Evolutionary conservation across 2,113 vertebrate species (phyloP), one percentile per base, ranked within the genome.

Genomic region (Heterotis niloticus): DNA sequence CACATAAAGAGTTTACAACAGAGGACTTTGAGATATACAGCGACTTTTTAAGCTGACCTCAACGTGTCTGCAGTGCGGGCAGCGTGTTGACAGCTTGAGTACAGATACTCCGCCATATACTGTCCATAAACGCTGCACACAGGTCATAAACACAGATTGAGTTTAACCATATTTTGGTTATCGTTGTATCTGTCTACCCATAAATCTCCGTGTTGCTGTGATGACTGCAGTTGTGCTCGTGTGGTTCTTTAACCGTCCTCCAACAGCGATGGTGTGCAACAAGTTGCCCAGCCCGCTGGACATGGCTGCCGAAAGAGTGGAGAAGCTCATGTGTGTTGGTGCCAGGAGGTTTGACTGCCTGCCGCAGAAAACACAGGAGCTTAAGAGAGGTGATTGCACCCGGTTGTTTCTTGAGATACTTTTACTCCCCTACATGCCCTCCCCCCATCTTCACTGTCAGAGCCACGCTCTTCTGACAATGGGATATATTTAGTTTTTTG

Each of bases 251-350:
- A 89, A 85, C 87, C 1, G 0, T 52, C n/a, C 76, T 44, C 2
- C 76, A 79, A 77, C 84, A 99, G 98, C 92, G 0, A 98, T 98
- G 98, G 97, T 96, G 75, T 98, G 97, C 82, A 92, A 91, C 82
- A 98, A 96, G 77, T 92, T 99, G 57, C 96, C 98, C 4, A 95
- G 97, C 80, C 97, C 98, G 0, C 85, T 96, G 66, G 95, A 97
- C 60, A 93, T 98, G 20, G 17, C 89, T 0, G 87, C 89, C 0
- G 96, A 98, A 88, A 91, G 95, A 66, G 96, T 96, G 82, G 98
- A 99, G 86, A 96, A 88, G 59, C 89, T 99, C 78, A 91, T 99
- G 93, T 96, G 94, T 62, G 85, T 93, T 0, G 95, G 95, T 73
- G 86, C 90, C 0, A 90, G 92, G 54, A 85, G 87, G 0, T 99